phyloP scores from a whole-genome alignment of 2,797 vertebrate species.

The Pangasius djambal region DNA sequence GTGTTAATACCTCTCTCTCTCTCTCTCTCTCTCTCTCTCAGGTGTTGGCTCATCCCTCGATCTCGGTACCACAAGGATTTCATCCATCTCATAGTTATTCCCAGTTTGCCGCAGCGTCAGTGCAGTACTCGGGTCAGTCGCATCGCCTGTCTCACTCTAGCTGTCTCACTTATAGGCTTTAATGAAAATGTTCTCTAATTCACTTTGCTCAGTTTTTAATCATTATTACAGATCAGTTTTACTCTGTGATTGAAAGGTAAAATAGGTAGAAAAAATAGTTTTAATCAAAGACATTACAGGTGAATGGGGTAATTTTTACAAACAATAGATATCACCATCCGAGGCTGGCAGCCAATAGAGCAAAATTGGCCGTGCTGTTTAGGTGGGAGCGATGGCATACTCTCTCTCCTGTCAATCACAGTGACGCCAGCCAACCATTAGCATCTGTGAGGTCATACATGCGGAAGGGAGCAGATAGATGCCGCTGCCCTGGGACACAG shows the following conservation, averaged over 20 bases:
- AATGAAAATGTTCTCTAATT: background rate
- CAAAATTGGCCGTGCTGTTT: background rate
- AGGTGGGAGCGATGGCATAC: background rate
- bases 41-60: conserved; percentile 75
- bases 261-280: background rate
- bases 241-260: background rate
- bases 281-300: background rate
- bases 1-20: conserved; percentile 51
- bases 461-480: too few species aligned
- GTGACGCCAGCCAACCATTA: background rate
- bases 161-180: background rate
- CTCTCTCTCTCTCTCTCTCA: conserved; percentile 25
- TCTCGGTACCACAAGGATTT: conserved; percentile 84
- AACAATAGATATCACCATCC: background rate
- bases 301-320: background rate
- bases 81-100: conserved; percentile 74
- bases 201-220: background rate
- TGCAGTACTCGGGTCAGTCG: conserved; percentile 94
- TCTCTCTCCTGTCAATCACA: background rate
- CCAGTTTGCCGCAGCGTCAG: conserved; percentile 73
- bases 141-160: background rate
- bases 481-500: background rate
- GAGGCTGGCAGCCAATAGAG: background rate
- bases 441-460: background rate
- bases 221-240: background rate